These are phyloP conservation scores for Philopedon plagiatum DNA, from an alignment of 2,888 invertebrate species.

Conservation along the genomic window DNA sequence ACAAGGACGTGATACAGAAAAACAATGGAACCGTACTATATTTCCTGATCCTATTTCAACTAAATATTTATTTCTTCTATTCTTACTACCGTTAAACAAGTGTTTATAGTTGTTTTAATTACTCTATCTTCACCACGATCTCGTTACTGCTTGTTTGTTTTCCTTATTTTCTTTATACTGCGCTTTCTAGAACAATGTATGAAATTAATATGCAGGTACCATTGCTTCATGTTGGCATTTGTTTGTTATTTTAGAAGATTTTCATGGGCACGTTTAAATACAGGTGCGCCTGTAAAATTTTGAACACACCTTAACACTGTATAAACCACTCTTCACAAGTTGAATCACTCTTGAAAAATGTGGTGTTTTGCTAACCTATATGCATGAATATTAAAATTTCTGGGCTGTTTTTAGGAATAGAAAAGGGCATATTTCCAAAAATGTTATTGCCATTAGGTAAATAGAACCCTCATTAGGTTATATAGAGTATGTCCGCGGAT, in stretches of 20 bases:
- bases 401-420: no score
- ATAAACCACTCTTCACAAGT: not conserved
- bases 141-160: not conserved
- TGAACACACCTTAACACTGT: conserved; percentile 1
- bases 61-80: not conserved
- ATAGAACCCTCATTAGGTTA: no score
- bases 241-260: conserved; percentile 11
- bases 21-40: conserved; percentile 23
- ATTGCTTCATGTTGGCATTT: not conserved
- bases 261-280: conserved; percentile 3
- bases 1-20: conserved; percentile 29
- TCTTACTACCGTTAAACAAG: conserved; percentile 16
- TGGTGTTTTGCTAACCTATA: no score
- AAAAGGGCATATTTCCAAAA: no score
- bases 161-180: no score
- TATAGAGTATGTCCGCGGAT: no score
- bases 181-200: no score
- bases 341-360: not conserved
- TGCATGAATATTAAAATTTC: no score
- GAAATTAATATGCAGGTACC: not conserved
- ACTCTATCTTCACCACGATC: not conserved
- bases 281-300: conserved; percentile 19
- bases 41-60: conserved; percentile 14
- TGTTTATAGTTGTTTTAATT: conserved; percentile 6
- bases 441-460: no score